A percentile compares a stretch with the other conserved stretches of the same genome.
These are phyloP conservation scores for Sminthopsis crassicaudata DNA, from an alignment of 2,113 vertebrate species.

Conservation along the genomic window DNA sequence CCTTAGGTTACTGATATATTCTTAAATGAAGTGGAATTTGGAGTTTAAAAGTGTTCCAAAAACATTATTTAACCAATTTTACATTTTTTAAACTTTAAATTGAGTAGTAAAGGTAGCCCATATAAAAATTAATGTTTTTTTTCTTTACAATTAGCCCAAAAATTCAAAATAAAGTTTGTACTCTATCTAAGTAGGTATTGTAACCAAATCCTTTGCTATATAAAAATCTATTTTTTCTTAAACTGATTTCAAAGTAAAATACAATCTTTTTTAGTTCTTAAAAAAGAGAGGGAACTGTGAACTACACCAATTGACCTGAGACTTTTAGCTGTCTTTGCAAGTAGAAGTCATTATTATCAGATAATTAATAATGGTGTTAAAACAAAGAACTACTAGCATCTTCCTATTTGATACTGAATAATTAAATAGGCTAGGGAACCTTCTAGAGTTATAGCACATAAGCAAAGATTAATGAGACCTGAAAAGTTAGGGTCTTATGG, in stretches of 20 bases:
- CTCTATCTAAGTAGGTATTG: neutral
- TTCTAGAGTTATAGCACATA: slow-evolving; percentile 50
- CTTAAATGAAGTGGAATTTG: neutral
- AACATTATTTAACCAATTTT: neutral
- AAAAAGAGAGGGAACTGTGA: neutral
- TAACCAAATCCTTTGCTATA: neutral
- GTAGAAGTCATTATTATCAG: slow-evolving; percentile 38
- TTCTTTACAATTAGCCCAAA: neutral
- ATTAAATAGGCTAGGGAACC: slow-evolving; percentile 60
- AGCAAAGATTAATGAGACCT: slow-evolving; percentile 73
- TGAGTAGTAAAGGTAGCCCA: neutral
- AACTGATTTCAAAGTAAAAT: neutral
- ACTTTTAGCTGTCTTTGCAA: slow-evolving; percentile 8
- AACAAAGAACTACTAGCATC: slow-evolving; percentile 44
- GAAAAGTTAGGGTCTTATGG: slow-evolving; percentile 26
- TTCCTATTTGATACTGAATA: slow-evolving; percentile 50
- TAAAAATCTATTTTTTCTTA: neutral
- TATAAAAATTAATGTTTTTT: neutral
- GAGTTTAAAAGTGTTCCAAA: neutral
- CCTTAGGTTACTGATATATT: slow-evolving; percentile 2
- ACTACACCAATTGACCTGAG: neutral
- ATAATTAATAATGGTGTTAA: slow-evolving; percentile 54
- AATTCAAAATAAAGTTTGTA: neutral
- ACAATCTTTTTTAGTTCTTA: neutral
- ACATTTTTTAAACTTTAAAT: slow-evolving; percentile 13